Base-by-base conservation (phyloP, 2,113 vertebrate species). In the Synodontis membranacea region DNA sequence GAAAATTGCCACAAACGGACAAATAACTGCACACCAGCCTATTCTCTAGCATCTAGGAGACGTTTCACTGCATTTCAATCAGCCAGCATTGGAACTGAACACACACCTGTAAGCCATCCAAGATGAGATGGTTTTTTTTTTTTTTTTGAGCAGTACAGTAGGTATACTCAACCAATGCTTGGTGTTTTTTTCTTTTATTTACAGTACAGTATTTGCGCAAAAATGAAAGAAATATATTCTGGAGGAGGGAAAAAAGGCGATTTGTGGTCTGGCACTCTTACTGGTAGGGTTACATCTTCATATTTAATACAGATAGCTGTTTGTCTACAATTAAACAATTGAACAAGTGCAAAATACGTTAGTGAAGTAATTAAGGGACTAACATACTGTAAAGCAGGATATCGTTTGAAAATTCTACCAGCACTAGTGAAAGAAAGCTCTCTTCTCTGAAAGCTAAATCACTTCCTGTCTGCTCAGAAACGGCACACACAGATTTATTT, bases 401-500 rank as follows among this genome's bases (percentile, higher is more conserved):
- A 23, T 39, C 23, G 42, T 66, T 66, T 46, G 39, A 54, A 62
- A 84, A 12, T 19, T 5, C 23, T n/a, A 82, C 10, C 23, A 60
- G 39, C 54, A 31, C 2, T 28, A 44, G 12, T 10, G n/a, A 54
- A 64, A 31, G 74, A 56, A 86, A 79, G 72, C 37, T 37, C 23
- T n/a, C 42, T 25, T 79, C 68, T 39, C 82, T 70, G 62, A 6
- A 31, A 78, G 42, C 58, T 62, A 66, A 62, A 80, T 64, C 74
- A 48, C 50, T 17, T 50, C 39, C 42, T 80, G 60, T 42, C 60
- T 66, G 66, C 48, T 68, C 25, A 23, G 58, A 85, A 85, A 72
- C 44, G 28, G 46, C 76, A 81, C 21, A 81, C 21, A 64, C 0
- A 14, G 56, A 83, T 87, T 89, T 82, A 66, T 86, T 88, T 88